Percentiles rank a stretch among this genome's conserved stretches.
Evolutionary conservation across 2,888 invertebrate species (phyloP).

Genomic region (Euproctis similis): DNA sequence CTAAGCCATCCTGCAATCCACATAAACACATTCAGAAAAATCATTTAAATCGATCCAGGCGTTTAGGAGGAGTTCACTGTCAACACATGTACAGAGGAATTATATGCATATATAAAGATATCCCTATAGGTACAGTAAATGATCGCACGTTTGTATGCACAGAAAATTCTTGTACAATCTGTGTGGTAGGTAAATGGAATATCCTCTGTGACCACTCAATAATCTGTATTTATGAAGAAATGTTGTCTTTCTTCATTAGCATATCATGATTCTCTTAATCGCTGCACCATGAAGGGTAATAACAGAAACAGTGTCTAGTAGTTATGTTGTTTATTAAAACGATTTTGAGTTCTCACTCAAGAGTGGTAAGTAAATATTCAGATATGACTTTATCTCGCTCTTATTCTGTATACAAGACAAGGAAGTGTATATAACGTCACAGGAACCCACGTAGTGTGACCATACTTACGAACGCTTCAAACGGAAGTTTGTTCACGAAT

Average conservation of each 20-base stretch:
- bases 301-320: conserved; percentile 21
- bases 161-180: too few relatives aligned
- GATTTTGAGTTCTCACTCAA: conserved; percentile 35
- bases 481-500: conserved; percentile 57
- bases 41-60: too few relatives aligned
- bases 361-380: conserved; percentile 13
- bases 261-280: conserved; percentile 30
- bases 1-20: too few relatives aligned
- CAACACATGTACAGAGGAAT: too few relatives aligned
- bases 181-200: conserved; percentile 19
- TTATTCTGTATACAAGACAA: conserved; percentile 12
- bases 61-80: too few relatives aligned
- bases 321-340: conserved; percentile 39
- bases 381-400: conserved; percentile 20
- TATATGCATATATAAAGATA: too few relatives aligned
- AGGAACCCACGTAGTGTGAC: conserved; percentile 38
- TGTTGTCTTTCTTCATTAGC: conserved; percentile 27
- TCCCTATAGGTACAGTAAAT: too few relatives aligned
- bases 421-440: conserved; percentile 20
- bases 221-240: conserved; percentile 17
- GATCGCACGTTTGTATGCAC: too few relatives aligned
- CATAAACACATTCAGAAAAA: too few relatives aligned
- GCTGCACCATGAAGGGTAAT: conserved; percentile 25
- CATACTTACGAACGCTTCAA: conserved; percentile 50
- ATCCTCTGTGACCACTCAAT: conserved; percentile 22